A percentile compares a stretch with the other conserved stretches of the same genome.
phyloP scores from a whole-genome alignment of 2,797 vertebrate genomes.

The Poecile montanus region DNA sequence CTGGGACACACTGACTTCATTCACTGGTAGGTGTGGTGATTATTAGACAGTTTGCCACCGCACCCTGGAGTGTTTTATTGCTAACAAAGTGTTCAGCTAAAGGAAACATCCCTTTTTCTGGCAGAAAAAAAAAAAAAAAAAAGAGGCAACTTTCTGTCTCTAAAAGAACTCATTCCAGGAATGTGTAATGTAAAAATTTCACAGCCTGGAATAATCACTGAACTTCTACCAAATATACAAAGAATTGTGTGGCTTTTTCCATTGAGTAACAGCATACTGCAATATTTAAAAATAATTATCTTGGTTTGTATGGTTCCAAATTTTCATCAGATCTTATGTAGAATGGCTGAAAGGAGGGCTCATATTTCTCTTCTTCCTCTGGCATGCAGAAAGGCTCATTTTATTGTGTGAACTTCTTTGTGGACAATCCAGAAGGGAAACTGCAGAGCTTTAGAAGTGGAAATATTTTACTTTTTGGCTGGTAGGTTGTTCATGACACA shows the following conservation, averaged over 20 bases:
- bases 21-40: constrained; percentile 38
- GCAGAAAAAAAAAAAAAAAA: neutral
- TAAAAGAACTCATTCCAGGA: neutral
- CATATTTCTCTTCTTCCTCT: neutral
- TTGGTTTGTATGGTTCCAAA: neutral
- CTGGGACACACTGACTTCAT: constrained; percentile 60
- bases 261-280: neutral
- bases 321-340: neutral
- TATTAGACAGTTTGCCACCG: constrained; percentile 31
- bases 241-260: neutral
- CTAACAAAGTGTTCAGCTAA: constrained; percentile 12
- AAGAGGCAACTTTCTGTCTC: neutral
- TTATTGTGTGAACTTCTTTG: constrained; percentile 35
- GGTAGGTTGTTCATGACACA: neutral
- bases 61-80: constrained; percentile 46
- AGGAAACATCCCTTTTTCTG: constrained; percentile 31
- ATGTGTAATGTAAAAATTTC: neutral
- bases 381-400: neutral
- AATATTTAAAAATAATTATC: neutral
- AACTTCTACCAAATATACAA: neutral
- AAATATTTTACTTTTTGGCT: constrained; percentile 19
- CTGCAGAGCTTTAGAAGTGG: neutral
- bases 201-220: neutral
- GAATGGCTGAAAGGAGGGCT: neutral
- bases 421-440: constrained; percentile 13